Evolutionary conservation across 2,797 vertebrate genomes (phyloP).

Genomic region (Trichosurus vulpecula): DNA sequence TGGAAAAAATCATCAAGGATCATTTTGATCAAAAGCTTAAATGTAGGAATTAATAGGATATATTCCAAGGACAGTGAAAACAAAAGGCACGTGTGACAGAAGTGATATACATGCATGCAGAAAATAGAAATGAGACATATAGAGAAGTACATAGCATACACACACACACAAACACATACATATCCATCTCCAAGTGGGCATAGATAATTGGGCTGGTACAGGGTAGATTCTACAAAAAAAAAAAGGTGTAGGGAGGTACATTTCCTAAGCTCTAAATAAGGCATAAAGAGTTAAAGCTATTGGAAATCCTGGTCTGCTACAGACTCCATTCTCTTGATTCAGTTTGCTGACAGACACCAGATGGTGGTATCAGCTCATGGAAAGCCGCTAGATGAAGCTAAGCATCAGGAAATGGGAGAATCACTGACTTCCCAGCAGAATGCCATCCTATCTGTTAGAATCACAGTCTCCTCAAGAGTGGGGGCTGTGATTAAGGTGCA

Average conservation of each 20-base stretch:
- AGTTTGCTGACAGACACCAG: neutral
- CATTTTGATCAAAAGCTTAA: neutral
- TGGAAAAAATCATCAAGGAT: neutral
- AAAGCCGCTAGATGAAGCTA: neutral
- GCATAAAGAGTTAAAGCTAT: neutral
- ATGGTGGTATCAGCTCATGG: neutral
- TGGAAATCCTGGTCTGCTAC: neutral
- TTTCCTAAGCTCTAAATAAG: neutral
- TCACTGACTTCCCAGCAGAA: neutral
- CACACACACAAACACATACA: neutral
- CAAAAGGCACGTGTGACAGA: neutral
- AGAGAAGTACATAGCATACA: neutral
- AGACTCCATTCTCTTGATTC: neutral
- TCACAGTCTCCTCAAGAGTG: neutral
- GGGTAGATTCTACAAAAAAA: neutral
- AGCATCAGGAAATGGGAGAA: neutral
- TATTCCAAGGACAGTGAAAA: neutral
- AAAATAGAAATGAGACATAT: neutral
- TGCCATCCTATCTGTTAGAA: neutral
- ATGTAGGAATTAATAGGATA: neutral
- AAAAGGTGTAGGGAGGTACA: neutral
- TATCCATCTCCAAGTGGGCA: neutral
- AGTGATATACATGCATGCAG: neutral
- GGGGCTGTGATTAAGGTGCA: neutral
- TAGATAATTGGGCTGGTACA: neutral